A percentile compares a stretch with the other conserved stretches of the same genome.
Conservation (phyloP, 2,797 vertebrate species). For the Sebastes steindachneri region DNA sequence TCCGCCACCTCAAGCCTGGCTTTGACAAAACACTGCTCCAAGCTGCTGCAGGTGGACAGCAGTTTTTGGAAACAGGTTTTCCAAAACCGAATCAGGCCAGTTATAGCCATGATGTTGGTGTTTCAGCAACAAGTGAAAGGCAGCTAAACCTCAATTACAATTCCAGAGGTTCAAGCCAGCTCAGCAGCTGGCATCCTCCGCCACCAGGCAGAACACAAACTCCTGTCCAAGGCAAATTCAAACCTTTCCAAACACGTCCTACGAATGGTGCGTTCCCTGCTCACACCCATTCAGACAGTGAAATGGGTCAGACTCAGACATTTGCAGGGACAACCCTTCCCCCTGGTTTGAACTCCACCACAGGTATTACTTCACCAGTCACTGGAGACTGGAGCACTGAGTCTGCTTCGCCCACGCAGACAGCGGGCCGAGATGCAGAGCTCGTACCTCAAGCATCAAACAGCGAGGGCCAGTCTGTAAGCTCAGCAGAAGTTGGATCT, state of each 20-base stretch:
- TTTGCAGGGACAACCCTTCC: not conserved
- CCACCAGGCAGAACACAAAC: not conserved
- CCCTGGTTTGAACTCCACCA: not conserved
- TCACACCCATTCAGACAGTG: not conserved
- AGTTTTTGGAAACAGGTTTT: not conserved
- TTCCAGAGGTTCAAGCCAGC: not conserved
- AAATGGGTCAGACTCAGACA: not conserved
- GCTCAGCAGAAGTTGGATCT: not conserved
- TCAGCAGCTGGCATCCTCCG: not conserved
- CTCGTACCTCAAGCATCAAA: not conserved
- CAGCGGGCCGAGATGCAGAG: not conserved
- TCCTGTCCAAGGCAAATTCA: conserved; percentile 20
- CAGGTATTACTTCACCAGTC: not conserved
- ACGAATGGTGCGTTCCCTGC: no score
- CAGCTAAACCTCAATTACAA: not conserved
- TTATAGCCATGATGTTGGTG: not conserved
- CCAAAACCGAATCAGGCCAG: not conserved
- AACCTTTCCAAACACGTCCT: conserved; percentile 24
- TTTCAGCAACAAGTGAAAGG: not conserved
- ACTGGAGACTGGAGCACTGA: not conserved
- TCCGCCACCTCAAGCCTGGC: not conserved
- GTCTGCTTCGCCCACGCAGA: not conserved
- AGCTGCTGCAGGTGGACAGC: not conserved
- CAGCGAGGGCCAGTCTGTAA: not conserved
- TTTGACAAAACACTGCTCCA: not conserved